Conservation (phyloP, 1,140 invertebrate genomes). For the Drosophila asahinai region DNA sequence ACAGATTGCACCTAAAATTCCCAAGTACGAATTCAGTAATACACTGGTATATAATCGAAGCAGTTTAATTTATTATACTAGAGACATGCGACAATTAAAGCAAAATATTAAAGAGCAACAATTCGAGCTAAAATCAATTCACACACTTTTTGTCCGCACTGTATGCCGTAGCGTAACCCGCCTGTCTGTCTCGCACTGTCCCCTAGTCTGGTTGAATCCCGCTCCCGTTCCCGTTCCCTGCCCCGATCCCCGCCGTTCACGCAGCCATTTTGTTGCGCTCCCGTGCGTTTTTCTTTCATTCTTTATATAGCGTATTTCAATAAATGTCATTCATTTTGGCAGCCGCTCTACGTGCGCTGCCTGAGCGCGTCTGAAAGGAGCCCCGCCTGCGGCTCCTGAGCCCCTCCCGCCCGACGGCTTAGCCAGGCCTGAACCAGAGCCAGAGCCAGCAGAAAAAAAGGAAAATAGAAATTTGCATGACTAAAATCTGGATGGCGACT, state of each 20-base stretch:
- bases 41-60: too few species aligned
- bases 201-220: slow-evolving; percentile 17
- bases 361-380: slow-evolving; percentile 68
- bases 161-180: slow-evolving; percentile 8
- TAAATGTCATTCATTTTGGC: slow-evolving; percentile 83
- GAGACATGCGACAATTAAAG: too few species aligned
- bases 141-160: not conserved
- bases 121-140: too few species aligned
- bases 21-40: too few species aligned
- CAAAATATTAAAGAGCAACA: too few species aligned
- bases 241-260: slow-evolving; percentile 24
- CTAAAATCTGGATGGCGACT: slow-evolving; percentile 46
- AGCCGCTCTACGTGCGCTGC: slow-evolving; percentile 74
- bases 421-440: slow-evolving; percentile 26
- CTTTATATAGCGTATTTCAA: slow-evolving; percentile 74
- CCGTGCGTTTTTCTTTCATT: slow-evolving; percentile 58
- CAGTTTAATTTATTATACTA: too few species aligned
- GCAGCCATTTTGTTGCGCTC: slow-evolving; percentile 66
- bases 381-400: slow-evolving; percentile 28
- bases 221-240: not conserved
- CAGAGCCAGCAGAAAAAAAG: slow-evolving; percentile 4
- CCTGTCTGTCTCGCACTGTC: slow-evolving; percentile 34
- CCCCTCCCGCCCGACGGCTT: slow-evolving; percentile 19
- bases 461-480: slow-evolving; percentile 64
- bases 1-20: too few species aligned